Conservation (phyloP, 2,113 vertebrate genomes). For the Aleadryas rufinucha region DNA sequence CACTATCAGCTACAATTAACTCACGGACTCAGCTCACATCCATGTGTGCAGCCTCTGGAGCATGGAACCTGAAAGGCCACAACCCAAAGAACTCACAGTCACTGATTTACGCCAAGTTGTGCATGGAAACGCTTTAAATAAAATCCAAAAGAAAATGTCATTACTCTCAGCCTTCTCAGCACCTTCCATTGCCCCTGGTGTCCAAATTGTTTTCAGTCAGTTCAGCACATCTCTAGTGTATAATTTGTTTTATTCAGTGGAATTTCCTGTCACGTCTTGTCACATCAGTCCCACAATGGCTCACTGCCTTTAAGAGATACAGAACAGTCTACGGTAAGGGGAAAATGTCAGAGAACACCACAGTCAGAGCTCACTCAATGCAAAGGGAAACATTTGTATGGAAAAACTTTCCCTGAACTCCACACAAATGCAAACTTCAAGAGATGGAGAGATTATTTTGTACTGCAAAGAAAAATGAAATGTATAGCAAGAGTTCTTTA, state of each 20-base stretch:
- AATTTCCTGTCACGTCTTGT: constrained; percentile 45
- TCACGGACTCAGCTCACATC: neutral
- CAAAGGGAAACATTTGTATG: neutral
- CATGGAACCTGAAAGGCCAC: neutral
- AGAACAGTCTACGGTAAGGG: neutral
- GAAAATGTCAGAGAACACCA: constrained; percentile 32
- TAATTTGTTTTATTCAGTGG: constrained; percentile 56
- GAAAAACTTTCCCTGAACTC: neutral
- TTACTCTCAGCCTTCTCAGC: constrained; percentile 27
- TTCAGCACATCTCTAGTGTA: constrained; percentile 40
- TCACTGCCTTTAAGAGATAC: constrained; percentile 44
- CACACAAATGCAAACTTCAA: neutral
- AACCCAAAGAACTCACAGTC: neutral
- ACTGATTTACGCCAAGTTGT: neutral
- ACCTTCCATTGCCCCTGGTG: neutral
- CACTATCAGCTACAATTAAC: neutral
- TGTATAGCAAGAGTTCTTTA: neutral
- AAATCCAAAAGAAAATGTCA: neutral
- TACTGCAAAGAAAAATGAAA: neutral
- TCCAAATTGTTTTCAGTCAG: constrained; percentile 45
- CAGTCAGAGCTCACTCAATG: neutral
- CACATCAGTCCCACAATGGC: neutral
- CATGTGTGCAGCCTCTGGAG: neutral
- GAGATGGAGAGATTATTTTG: neutral
- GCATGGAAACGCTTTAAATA: neutral